Conservation (phyloP, 2,797 vertebrate species). For the Podarcis siculus region DNA sequence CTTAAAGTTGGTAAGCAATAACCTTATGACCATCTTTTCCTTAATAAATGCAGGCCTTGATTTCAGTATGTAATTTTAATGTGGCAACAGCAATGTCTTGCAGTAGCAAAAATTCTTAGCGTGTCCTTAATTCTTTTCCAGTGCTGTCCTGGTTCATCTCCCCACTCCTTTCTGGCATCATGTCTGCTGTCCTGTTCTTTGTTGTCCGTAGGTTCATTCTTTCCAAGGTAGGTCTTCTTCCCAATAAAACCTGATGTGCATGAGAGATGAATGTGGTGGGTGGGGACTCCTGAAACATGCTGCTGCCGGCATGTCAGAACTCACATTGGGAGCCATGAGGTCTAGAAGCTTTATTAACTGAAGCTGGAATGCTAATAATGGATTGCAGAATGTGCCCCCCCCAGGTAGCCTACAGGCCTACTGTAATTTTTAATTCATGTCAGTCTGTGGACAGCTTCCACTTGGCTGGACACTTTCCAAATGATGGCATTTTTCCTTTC, state of each 20-base stretch:
- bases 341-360: too few relatives aligned
- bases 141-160: constrained; percentile 97
- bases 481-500: neutral
- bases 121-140: constrained; percentile 61
- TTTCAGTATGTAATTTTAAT: neutral
- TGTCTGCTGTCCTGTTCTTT: constrained; percentile 93
- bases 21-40: neutral
- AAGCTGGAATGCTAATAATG: too few relatives aligned
- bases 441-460: neutral
- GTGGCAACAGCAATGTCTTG: neutral
- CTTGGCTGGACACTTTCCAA: neutral
- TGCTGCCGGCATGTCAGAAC: neutral
- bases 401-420: too few relatives aligned
- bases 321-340: neutral
- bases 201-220: constrained; percentile 90
- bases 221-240: constrained; percentile 82
- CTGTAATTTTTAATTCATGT: neutral
- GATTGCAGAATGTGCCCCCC: too few relatives aligned
- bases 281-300: neutral
- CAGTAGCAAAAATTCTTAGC: neutral
- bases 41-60: neutral
- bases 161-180: constrained; percentile 92
- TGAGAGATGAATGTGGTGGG: too few relatives aligned
- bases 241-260: too few relatives aligned
- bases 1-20: constrained; percentile 88